phyloP scores from a whole-genome alignment of 2,797 vertebrate genomes.

The Sebastes trivittatus region DNA sequence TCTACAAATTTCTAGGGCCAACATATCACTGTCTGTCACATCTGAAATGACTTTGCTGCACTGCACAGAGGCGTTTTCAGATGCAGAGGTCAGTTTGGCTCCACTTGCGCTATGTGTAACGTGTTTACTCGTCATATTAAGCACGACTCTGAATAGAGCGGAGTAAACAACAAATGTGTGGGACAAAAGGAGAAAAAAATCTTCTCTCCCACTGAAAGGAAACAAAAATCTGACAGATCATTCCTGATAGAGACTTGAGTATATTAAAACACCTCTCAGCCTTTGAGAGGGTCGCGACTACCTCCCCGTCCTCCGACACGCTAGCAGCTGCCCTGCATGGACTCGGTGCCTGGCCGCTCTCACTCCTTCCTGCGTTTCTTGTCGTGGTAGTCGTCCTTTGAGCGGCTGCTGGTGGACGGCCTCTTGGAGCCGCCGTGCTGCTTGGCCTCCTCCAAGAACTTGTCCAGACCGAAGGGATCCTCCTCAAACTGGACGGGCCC shows the following conservation, averaged over 20 bases:
- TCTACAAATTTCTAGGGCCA: slow-evolving; percentile 14
- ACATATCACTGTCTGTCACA: background rate
- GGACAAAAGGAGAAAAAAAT: too few relatives aligned
- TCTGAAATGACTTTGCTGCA: too few relatives aligned
- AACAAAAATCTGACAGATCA: too few relatives aligned
- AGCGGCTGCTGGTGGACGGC: slow-evolving; percentile 91
- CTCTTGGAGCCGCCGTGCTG: slow-evolving; percentile 96
- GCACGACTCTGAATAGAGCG: too few relatives aligned
- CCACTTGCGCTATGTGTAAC: too few relatives aligned
- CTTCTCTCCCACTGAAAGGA: too few relatives aligned
- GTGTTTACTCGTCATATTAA: too few relatives aligned
- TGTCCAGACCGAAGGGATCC: slow-evolving; percentile 98
- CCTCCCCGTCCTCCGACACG: background rate
- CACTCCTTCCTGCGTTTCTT: slow-evolving; percentile 98
- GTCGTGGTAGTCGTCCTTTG: slow-evolving; percentile 97
- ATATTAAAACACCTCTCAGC: too few relatives aligned
- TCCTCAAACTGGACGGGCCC: slow-evolving; percentile 98
- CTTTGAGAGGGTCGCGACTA: background rate
- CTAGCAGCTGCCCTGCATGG: background rate
- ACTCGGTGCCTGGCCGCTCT: slow-evolving; percentile 18
- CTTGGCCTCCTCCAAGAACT: slow-evolving; percentile 99
- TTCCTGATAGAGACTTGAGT: too few relatives aligned
- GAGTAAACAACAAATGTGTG: too few relatives aligned
- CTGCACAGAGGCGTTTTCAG: too few relatives aligned
- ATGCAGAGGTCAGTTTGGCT: too few relatives aligned